Evolutionary conservation across 2,888 invertebrate species (phyloP), one percentile per base, ranked within the genome.

Genomic region (Agrochola lychnidis): DNA sequence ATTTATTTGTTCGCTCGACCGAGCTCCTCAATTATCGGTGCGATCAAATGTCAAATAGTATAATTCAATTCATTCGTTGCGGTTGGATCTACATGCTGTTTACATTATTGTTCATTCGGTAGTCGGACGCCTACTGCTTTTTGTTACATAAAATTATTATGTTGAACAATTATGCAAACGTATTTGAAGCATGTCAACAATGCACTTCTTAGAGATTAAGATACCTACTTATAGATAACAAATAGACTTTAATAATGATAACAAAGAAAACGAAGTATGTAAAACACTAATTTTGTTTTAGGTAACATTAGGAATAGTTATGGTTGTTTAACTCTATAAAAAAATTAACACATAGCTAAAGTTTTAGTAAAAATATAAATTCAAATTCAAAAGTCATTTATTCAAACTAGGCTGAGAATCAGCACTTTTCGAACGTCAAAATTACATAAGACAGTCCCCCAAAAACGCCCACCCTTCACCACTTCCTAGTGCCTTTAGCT

Each of bases 1-100:
- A 82, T 87, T 88, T 88, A 88, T 89, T 88, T 86, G 77, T 82
- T 71, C 82, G 74, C 77, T 79, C 82, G 83, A 81, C 85, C 81
- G 84, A 83, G 79, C 86, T 90, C 87, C 87, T 84, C 70, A 77
- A 84, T 84, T 83, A 88, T 87, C 77, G 61, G 57, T 73, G 62
- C 73, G 76, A 84, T 86, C 82, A 81, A 84, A 81, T 85, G 79
- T 83, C 82, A 81, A 75, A 68, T 78, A 73, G 80, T 63, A 82
- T 80, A 73, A 76, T 81, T 79, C 67, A 76, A 78, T 83, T 70
- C 70, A 81, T 82, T 79, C 69, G 73, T 79, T 84, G 75, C 57
- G 79, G 69, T 76, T 71, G 64, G 53, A 75, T 75, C 62, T 82
- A 51, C 68, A 67, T 76, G 71, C 25, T 83, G 78, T 82, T 76